Evolutionary conservation across 2,888 invertebrate genomes (phyloP).

Genomic region (Eubasilissa splendida): DNA sequence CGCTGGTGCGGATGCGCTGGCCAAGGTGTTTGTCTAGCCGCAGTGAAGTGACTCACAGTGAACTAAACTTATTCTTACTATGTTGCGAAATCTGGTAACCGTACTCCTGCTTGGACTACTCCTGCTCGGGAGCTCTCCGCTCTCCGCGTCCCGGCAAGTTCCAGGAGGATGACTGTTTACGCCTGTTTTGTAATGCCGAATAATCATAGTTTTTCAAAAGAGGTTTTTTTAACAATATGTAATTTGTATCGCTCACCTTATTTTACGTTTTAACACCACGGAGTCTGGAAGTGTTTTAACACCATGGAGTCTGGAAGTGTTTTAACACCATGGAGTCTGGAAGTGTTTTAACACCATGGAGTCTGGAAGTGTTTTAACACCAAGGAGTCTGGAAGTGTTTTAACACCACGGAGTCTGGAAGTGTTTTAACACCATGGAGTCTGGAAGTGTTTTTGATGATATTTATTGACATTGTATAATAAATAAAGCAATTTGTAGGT

Average conservation of each 20-base stretch:
- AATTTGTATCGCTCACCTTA: conserved; percentile 56
- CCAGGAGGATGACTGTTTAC: conserved; percentile 11
- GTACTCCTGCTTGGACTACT: conserved; percentile 16
- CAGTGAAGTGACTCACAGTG: conserved; percentile 21
- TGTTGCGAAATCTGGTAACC: conserved; percentile 24
- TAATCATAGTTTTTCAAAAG: conserved; percentile 43
- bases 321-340: conserved; percentile 49
- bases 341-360: conserved; percentile 53
- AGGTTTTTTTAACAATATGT: conserved; percentile 50
- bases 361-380: conserved; percentile 54
- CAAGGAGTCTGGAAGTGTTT: conserved; percentile 55
- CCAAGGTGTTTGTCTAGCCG: conserved; percentile 94
- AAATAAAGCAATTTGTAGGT: conserved; percentile 59
- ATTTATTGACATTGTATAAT: conserved; percentile 58
- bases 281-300: conserved; percentile 56
- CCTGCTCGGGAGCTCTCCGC: not conserved
- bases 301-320: conserved; percentile 53
- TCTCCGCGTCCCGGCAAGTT: not conserved
- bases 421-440: conserved; percentile 51
- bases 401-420: conserved; percentile 48
- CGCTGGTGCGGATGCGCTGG: conserved; percentile 98
- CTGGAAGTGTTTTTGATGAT: conserved; percentile 57
- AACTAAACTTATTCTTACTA: conserved; percentile 31
- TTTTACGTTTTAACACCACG: conserved; percentile 54
- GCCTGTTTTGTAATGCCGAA: conserved; percentile 47